Conservation (phyloP, 2,888 invertebrate genomes). For the Gandaritis pyraliata region DNA sequence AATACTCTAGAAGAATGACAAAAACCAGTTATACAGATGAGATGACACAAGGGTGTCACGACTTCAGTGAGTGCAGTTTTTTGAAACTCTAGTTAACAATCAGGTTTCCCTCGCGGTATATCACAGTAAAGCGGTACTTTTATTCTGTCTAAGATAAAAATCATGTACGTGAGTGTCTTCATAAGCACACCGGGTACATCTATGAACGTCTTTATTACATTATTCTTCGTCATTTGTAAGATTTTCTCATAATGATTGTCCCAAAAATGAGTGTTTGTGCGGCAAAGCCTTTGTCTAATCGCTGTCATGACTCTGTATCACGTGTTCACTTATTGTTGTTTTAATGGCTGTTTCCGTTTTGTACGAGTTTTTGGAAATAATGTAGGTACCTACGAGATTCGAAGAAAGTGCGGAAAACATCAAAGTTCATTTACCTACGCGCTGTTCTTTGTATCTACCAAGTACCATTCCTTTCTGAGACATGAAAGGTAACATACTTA, state of each 20-base stretch:
- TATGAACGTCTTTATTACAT: slow-evolving; percentile 84
- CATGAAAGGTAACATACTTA: too few relatives aligned
- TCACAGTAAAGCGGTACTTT: slow-evolving; percentile 79
- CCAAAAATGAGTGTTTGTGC: slow-evolving; percentile 80
- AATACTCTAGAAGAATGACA: slow-evolving; percentile 5
- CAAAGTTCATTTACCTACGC: slow-evolving; percentile 22
- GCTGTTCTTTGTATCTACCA: not conserved
- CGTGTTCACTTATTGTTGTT: slow-evolving; percentile 59
- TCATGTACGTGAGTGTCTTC: slow-evolving; percentile 82
- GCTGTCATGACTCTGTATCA: slow-evolving; percentile 67
- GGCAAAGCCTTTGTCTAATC: slow-evolving; percentile 83
- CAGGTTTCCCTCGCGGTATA: slow-evolving; percentile 73
- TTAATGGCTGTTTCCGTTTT: slow-evolving; percentile 44
- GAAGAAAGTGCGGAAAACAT: slow-evolving; percentile 33
- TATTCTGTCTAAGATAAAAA: slow-evolving; percentile 80
- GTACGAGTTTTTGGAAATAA: slow-evolving; percentile 42
- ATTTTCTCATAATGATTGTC: slow-evolving; percentile 85
- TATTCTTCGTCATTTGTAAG: slow-evolving; percentile 82
- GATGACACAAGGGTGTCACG: slow-evolving; percentile 36
- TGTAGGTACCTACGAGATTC: slow-evolving; percentile 30
- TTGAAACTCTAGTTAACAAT: slow-evolving; percentile 64
- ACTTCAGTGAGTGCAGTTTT: slow-evolving; percentile 36
- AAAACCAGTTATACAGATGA: slow-evolving; percentile 6
- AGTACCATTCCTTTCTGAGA: too few relatives aligned
- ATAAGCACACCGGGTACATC: slow-evolving; percentile 79